Evolutionary conservation across 2,797 vertebrate species (phyloP).

Genomic region (Masticophis lateralis): DNA sequence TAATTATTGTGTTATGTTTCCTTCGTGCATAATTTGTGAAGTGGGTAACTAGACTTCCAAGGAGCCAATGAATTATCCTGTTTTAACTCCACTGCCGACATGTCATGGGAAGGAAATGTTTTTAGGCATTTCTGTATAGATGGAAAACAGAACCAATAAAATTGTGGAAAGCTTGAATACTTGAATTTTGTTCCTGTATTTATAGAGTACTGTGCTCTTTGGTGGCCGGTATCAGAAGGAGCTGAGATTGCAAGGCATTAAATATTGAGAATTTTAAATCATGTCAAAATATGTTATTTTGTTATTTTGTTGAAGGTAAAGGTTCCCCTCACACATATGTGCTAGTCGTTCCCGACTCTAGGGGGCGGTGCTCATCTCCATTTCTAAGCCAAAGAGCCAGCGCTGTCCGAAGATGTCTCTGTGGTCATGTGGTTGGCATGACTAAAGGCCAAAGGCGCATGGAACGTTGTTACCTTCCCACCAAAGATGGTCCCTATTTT

Average conservation of each 20-base stretch:
- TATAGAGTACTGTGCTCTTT: neutral
- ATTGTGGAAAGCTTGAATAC: neutral
- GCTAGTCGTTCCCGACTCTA: too few species aligned
- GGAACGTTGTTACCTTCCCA: too few species aligned
- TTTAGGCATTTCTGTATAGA: neutral
- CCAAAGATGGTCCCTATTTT: too few species aligned
- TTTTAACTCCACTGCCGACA: neutral
- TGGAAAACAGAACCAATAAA: neutral
- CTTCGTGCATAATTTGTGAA: neutral
- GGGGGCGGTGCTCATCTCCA: too few species aligned
- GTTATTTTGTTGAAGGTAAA: neutral
- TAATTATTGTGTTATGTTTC: neutral
- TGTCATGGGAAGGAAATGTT: neutral
- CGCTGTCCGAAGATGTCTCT: too few species aligned
- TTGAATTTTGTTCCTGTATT: neutral
- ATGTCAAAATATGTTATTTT: neutral
- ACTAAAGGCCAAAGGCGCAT: too few species aligned
- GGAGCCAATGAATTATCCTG: neutral
- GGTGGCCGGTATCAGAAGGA: neutral
- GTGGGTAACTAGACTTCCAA: neutral
- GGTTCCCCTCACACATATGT: too few species aligned
- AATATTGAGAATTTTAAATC: neutral
- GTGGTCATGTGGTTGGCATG: too few species aligned
- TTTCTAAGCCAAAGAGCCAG: too few species aligned
- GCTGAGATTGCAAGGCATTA: neutral